Percentiles rank a stretch among this genome's conserved stretches.
Evolutionary conservation across 2,113 vertebrate genomes (phyloP).

Genomic region (Columba livia): DNA sequence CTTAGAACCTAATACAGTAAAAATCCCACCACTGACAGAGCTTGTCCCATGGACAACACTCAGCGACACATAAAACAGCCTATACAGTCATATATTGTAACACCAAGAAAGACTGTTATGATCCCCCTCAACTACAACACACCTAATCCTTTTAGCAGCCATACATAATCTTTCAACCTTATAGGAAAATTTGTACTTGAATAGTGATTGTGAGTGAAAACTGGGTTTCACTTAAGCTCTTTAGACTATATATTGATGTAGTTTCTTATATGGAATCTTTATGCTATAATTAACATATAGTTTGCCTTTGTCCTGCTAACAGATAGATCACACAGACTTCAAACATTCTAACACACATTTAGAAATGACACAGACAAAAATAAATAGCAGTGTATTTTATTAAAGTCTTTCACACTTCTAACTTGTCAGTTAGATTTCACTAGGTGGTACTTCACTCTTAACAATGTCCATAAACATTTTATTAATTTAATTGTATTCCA

Average conservation of each 20-base stretch:
- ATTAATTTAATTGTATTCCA: constrained; percentile 39
- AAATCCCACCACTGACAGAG: not conserved
- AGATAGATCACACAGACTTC: not conserved
- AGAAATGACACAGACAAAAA: not conserved
- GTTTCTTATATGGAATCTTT: not conserved
- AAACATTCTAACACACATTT: not conserved
- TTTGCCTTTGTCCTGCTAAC: not conserved
- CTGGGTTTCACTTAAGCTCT: not conserved
- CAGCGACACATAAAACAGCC: not conserved
- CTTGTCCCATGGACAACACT: not conserved
- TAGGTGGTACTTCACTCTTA: not conserved
- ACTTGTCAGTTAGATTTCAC: not conserved
- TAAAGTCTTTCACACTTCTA: not conserved
- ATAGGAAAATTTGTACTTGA: not conserved
- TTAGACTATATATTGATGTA: not conserved
- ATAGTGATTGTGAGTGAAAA: not conserved
- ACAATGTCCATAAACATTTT: constrained; percentile 14
- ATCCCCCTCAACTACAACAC: not conserved
- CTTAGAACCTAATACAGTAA: not conserved
- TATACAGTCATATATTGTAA: not conserved
- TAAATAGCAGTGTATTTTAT: not conserved
- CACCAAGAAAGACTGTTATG: not conserved
- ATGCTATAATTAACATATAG: not conserved
- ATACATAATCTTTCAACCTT: not conserved
- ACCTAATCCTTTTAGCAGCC: not conserved